A percentile compares a stretch with the other conserved stretches of the same genome.
Evolutionary conservation across 1,140 invertebrate genomes (phyloP).

Genomic region (Drosophila grimshawi): DNA sequence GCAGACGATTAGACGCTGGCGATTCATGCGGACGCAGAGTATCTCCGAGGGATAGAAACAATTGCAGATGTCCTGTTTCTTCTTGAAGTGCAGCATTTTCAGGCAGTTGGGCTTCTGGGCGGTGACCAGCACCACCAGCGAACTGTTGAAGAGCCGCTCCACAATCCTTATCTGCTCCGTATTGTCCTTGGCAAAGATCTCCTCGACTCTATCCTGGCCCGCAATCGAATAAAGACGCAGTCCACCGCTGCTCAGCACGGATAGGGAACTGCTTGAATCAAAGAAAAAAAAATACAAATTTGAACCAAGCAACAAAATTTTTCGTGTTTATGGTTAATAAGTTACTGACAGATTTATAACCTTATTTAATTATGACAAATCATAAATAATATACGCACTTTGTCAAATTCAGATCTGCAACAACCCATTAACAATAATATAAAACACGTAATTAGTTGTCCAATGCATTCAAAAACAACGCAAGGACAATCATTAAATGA

Average conservation of each 20-base stretch:
- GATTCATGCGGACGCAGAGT: conserved; percentile 97
- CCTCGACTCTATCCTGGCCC: conserved; percentile 78
- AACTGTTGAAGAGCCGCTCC: conserved; percentile 83
- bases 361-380: too few species aligned
- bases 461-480: too few species aligned
- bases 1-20: conserved; percentile 97
- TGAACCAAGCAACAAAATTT: too few species aligned
- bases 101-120: conserved; percentile 79
- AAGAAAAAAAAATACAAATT: not conserved
- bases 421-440: too few species aligned
- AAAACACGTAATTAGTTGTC: too few species aligned
- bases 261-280: conserved; percentile 62
- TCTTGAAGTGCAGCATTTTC: conserved; percentile 98
- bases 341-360: too few species aligned
- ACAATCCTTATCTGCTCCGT: conserved; percentile 80
- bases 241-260: conserved; percentile 66
- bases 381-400: too few species aligned
- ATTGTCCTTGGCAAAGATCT: conserved; percentile 82
- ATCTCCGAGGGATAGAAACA: conserved; percentile 99
- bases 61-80: conserved; percentile 99
- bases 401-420: too few species aligned
- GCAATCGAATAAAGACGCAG: conserved; percentile 75
- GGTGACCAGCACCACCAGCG: conserved; percentile 82
- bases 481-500: too few species aligned
- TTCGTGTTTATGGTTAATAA: too few species aligned